phyloP scores from a whole-genome alignment of 1,140 invertebrate species.

The Goniozus legneri region DNA sequence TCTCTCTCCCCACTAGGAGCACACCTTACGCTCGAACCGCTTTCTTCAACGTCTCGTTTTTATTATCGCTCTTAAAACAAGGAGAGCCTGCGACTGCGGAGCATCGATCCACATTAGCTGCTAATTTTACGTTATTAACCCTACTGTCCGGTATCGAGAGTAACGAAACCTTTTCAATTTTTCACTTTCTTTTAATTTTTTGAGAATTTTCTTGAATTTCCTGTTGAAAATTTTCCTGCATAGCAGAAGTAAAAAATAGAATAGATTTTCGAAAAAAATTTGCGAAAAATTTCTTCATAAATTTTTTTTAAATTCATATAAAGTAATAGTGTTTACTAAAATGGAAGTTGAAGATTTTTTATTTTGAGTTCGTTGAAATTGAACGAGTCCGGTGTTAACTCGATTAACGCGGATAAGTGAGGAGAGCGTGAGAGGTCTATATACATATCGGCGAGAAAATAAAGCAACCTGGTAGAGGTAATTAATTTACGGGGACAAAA shows the following conservation, averaged over 20 bases:
- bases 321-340: too few relatives aligned
- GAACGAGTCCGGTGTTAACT: slow-evolving; percentile 12
- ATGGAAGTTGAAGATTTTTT: too few relatives aligned
- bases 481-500: slow-evolving; percentile 45
- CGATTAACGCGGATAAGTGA: slow-evolving; percentile 23
- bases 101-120: slow-evolving; percentile 52
- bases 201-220: too few relatives aligned
- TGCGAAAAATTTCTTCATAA: too few relatives aligned
- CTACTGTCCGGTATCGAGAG: too few relatives aligned
- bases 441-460: slow-evolving; percentile 14
- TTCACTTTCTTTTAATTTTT: slow-evolving; percentile 45
- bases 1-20: slow-evolving; percentile 7
- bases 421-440: slow-evolving; percentile 9
- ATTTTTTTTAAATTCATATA: too few relatives aligned
- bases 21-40: slow-evolving; percentile 3
- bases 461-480: slow-evolving; percentile 27
- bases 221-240: too few relatives aligned
- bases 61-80: slow-evolving; percentile 49
- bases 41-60: slow-evolving; percentile 42
- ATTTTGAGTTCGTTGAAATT: too few relatives aligned
- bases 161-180: slow-evolving; percentile 36
- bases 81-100: slow-evolving; percentile 24
- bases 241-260: too few relatives aligned
- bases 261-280: too few relatives aligned
- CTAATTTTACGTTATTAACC: slow-evolving; percentile 51